Base-by-base conservation (phyloP, 1,140 invertebrate species). In the Drosophila ercepeae region DNA sequence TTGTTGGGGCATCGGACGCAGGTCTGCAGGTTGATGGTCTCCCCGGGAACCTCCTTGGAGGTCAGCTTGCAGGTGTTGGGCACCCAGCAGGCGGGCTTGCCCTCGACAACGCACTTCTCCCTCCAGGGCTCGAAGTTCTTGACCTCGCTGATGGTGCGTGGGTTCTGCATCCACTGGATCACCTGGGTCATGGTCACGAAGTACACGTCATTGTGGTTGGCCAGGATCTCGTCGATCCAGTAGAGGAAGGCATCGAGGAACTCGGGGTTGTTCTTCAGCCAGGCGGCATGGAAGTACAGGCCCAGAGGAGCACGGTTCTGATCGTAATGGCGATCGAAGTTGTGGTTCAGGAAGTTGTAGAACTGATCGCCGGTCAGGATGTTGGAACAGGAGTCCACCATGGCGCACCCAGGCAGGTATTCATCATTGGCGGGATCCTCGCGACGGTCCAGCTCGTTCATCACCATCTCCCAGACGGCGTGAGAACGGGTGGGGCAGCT, bases 101-200 rank as follows among this genome's bases (percentile, higher is more conserved):
- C 96, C 70, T 96, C 95, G 0, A 97, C 96, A 14, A 94, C 92
- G 86, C 97, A 98, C 94, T 97, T 98, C 92, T 98, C 97, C 93
- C 95, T 96, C 97, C 97, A 98, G 13, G 97, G 95, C 84, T 98
- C 97, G 92, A 98, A 98, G 92, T 95, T 97, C 92, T 97, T 97
- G 6, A 96, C 94, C 89, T 98, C 96, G 23, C 94, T 93, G 59
- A 97, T 91, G 2, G 96, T 97, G 36, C 95, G 93, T 7, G 97
- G 97, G 86, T 97, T 98, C 89, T 98, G 97, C 90, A 99, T 98
- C 97, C 98, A 99, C 90, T 98, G 97, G 75, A 99, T 97, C 0
- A 98, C 97, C 92, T 98, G 97, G 1, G 97, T 98, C 96, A 98
- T 98, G n/a, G 97, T 99, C 1, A 98, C 97, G 89, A 99, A 98